These are phyloP conservation scores for Cyphotilapia sp. DNA, from an alignment of 2,113 vertebrate genomes.

Conservation along the genomic window DNA sequence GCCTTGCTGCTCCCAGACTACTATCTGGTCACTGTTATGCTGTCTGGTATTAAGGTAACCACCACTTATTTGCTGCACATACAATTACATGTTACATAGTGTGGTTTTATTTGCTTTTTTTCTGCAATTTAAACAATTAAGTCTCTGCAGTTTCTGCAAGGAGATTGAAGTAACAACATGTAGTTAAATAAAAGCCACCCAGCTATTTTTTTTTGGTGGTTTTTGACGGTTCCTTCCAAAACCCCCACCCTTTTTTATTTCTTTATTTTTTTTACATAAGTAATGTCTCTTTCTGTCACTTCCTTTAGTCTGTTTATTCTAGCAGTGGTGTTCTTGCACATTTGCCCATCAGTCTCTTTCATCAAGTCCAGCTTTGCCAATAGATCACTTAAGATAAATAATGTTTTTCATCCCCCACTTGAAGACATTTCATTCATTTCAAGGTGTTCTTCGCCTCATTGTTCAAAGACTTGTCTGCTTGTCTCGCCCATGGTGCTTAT, in stretches of 20 bases:
- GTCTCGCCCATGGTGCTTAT: neutral
- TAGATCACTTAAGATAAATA: conserved; percentile 40
- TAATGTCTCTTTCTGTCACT: neutral
- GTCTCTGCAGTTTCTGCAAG: neutral
- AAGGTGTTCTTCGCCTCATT: conserved; percentile 22
- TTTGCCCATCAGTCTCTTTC: conserved; percentile 35
- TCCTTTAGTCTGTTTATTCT: neutral
- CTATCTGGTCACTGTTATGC: conserved; percentile 95
- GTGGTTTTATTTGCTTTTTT: neutral
- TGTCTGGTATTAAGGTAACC: conserved; percentile 94
- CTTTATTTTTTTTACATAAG: neutral
- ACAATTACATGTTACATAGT: neutral
- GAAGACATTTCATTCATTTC: conserved; percentile 35
- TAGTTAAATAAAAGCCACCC: neutral
- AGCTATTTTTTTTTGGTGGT: neutral
- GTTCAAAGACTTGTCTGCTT: conserved; percentile 5
- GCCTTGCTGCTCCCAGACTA: conserved; percentile 91
- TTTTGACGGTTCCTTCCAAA: neutral
- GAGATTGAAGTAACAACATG: neutral
- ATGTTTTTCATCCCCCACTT: conserved; percentile 41
- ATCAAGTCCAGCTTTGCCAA: conserved; percentile 6
- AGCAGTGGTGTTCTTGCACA: neutral
- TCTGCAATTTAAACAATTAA: neutral
- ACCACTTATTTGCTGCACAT: neutral
- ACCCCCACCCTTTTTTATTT: neutral